Conservation (phyloP, 2,797 vertebrate genomes). For the Bradypus variegatus region DNA sequence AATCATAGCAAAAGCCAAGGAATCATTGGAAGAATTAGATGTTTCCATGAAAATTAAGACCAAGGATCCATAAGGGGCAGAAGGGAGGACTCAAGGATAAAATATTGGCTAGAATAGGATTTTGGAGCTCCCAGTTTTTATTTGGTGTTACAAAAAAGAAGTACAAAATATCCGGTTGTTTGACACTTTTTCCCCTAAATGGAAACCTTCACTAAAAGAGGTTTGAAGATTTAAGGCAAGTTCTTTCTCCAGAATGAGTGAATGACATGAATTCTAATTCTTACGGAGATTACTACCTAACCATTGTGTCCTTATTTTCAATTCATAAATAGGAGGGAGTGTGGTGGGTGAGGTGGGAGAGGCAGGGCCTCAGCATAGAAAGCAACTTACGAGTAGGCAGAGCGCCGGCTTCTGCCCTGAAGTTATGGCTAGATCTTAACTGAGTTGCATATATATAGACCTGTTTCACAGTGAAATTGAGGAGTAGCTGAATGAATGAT, state of each 20-base stretch:
- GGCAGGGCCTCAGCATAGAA: constrained; percentile 48
- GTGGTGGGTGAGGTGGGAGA: background rate
- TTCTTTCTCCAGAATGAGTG: constrained; percentile 39
- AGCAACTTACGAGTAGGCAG: constrained; percentile 25
- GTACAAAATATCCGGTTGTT: background rate
- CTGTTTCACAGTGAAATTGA: constrained; percentile 63
- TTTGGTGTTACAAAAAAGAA: constrained; percentile 44
- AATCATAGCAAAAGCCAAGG: background rate
- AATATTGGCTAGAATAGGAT: constrained; percentile 35
- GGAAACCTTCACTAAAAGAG: constrained; percentile 39
- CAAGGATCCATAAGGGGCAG: background rate
- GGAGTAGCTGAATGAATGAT: background rate
- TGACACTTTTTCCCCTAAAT: constrained; percentile 22
- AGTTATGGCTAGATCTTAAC: constrained; percentile 40
- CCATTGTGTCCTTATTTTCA: background rate
- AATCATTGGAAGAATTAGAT: constrained; percentile 27
- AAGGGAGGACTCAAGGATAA: background rate
- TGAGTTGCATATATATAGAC: constrained; percentile 9
- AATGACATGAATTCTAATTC: constrained; percentile 8
- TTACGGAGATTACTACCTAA: constrained; percentile 1
- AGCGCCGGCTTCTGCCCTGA: constrained; percentile 50
- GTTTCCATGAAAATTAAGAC: constrained; percentile 54
- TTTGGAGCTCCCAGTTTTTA: constrained; percentile 32
- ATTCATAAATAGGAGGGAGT: background rate
- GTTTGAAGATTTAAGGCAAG: constrained; percentile 24